These are phyloP conservation scores for Rhynchotus rufescens DNA, from an alignment of 2,797 vertebrate genomes.

Conservation along the genomic window DNA sequence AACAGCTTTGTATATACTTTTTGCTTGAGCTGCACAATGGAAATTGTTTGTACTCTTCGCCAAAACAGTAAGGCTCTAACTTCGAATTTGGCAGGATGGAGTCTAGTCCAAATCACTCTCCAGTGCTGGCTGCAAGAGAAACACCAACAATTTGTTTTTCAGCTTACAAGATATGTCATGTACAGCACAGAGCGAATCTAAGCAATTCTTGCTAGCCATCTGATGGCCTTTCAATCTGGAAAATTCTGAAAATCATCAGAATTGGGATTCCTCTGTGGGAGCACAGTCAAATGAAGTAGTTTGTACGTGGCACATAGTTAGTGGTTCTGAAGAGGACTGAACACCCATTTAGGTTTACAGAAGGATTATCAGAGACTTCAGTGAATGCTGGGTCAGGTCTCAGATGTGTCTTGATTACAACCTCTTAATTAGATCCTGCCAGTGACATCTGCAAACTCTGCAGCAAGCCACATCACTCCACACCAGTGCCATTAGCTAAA, in stretches of 20 bases:
- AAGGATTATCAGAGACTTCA: background rate
- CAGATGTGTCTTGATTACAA: background rate
- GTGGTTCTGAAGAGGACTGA: accelerated
- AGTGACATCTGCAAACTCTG: constrained; percentile 28
- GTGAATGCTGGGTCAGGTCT: background rate
- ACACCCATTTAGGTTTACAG: accelerated
- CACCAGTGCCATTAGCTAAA: background rate
- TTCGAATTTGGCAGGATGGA: constrained; percentile 34
- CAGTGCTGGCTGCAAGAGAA: constrained; percentile 32
- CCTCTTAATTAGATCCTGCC: background rate
- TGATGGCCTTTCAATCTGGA: background rate
- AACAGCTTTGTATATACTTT: constrained; percentile 24
- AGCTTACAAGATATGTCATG: background rate
- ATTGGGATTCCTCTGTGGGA: background rate
- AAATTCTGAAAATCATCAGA: background rate
- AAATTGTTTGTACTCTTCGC: constrained; percentile 76
- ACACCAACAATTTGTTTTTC: constrained; percentile 20
- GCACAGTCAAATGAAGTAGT: accelerated
- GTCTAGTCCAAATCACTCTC: constrained; percentile 1
- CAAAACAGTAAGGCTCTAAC: constrained; percentile 72
- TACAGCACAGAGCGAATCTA: background rate
- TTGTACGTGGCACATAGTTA: accelerated
- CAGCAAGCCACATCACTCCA: background rate
- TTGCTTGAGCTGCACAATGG: constrained; percentile 72
- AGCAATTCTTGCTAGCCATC: background rate